Base-by-base conservation (phyloP, 2,113 vertebrate genomes). In the Apus apus region DNA sequence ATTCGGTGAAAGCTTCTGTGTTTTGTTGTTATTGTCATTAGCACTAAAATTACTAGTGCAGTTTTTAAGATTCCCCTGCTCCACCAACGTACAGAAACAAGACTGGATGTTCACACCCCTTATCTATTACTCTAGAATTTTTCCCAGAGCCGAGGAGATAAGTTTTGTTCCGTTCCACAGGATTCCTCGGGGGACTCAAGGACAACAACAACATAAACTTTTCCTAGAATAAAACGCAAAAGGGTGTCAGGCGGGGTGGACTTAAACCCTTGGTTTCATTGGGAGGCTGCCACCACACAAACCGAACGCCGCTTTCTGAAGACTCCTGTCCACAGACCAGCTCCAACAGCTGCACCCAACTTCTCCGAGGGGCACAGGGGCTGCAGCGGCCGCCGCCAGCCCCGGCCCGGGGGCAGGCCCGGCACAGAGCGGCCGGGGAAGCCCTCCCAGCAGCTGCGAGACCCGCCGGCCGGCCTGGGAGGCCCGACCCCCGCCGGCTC, bases 251-350 rank as follows among this genome's bases (percentile, higher is more conserved):
- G 1, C 60, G 1, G 3, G 0, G 10, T 3, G 6, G 56, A 23
- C 60, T 2, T 32, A 21, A 79, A 54, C 43, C 71, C 58, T 11
- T 1, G 17, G 6, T 21, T 62, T 7, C 27, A 10, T 0, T 0
- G 27, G 11, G 9, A 30, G 19, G 27, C 4, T 2, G 21, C 61
- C 12, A 30, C 81, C 18, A 25, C 36, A 29, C 56, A 19, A 71
- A 66, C 36, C 0, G 18, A 56, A 15, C 0, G 36, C 0, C 15
- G 53, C 53, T 34, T 11, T 9, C 78, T 9, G 6, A 68, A 30
- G 0, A 2, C 3, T 36, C 56, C 22, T 0, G 23, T 16, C 29
- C 68, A 60, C 43, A 9, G 2, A 8, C 1, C 62, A 22, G 7
- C 60, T 82, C 4, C 29, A 43, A 7, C 48, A 34, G 21, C 73